phyloP scores from a whole-genome alignment of 2,888 invertebrate genomes.

The Cerceris rybyensis region DNA sequence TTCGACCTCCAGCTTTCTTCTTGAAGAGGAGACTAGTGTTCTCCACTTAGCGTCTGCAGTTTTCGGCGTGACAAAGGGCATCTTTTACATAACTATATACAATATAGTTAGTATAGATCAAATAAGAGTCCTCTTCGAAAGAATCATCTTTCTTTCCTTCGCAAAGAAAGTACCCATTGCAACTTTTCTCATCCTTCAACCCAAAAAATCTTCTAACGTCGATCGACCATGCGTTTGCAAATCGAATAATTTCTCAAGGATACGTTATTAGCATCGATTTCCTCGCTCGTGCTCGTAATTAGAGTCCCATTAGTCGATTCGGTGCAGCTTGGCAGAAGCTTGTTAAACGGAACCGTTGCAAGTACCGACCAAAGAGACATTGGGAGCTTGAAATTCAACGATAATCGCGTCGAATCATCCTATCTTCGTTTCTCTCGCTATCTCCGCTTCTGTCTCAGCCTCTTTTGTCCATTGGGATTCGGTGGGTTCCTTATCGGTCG shows the following conservation, averaged over 20 bases:
- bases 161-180: too few relatives aligned
- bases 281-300: constrained; percentile 47
- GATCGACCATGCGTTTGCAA: not conserved
- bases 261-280: constrained; percentile 27
- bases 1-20: too few relatives aligned
- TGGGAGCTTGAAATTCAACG: constrained; percentile 53
- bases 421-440: too few relatives aligned
- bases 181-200: too few relatives aligned
- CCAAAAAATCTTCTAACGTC: not conserved
- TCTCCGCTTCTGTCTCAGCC: not conserved
- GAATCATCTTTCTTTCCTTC: too few relatives aligned
- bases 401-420: constrained; percentile 55
- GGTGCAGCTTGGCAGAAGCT: constrained; percentile 8
- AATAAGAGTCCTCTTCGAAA: too few relatives aligned
- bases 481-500: constrained; percentile 58
- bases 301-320: constrained; percentile 49
- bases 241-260: not conserved
- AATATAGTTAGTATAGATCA: too few relatives aligned
- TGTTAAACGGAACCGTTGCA: constrained; percentile 11
- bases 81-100: too few relatives aligned
- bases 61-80: too few relatives aligned
- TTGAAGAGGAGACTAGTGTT: too few relatives aligned
- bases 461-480: constrained; percentile 46
- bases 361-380: not conserved
- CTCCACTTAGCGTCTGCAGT: too few relatives aligned